Evolutionary conservation across 1,140 invertebrate species (phyloP).

Genomic region (Aphelinus atriplicis): DNA sequence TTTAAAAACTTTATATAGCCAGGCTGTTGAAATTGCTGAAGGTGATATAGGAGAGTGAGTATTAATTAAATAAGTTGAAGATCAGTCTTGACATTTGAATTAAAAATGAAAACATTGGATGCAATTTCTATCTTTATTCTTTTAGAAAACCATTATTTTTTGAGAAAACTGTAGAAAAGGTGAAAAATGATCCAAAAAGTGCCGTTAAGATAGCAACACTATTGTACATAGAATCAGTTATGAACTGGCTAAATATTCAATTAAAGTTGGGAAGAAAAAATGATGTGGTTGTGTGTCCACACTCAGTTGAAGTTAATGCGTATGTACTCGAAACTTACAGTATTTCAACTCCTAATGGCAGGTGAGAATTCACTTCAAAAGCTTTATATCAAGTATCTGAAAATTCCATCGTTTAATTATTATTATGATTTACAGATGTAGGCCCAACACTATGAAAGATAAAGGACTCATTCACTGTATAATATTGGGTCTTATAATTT

Average conservation of each 20-base stretch:
- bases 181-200: slow-evolving; percentile 43
- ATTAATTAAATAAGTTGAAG: not conserved
- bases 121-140: not conserved
- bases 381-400: not conserved
- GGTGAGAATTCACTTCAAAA: slow-evolving; percentile 47
- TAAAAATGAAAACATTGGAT: not conserved
- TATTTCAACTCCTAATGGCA: slow-evolving; percentile 50
- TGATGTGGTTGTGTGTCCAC: slow-evolving; percentile 49
- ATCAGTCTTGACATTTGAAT: not conserved
- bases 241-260: slow-evolving; percentile 57
- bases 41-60: slow-evolving; percentile 45
- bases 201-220: slow-evolving; percentile 56
- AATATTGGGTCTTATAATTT: slow-evolving; percentile 60
- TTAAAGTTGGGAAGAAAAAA: slow-evolving; percentile 57
- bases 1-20: slow-evolving; percentile 56
- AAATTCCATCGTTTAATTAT: slow-evolving; percentile 19
- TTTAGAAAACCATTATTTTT: slow-evolving; percentile 51
- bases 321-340: slow-evolving; percentile 63
- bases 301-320: slow-evolving; percentile 51
- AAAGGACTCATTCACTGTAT: slow-evolving; percentile 65
- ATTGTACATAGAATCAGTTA: slow-evolving; percentile 61
- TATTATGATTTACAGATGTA: slow-evolving; percentile 55
- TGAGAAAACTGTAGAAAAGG: slow-evolving; percentile 35
- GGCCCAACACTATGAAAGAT: slow-evolving; percentile 63
- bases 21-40: slow-evolving; percentile 49